phyloP scores from a whole-genome alignment of 2,113 vertebrate genomes.

The Cromileptes altivelis region DNA sequence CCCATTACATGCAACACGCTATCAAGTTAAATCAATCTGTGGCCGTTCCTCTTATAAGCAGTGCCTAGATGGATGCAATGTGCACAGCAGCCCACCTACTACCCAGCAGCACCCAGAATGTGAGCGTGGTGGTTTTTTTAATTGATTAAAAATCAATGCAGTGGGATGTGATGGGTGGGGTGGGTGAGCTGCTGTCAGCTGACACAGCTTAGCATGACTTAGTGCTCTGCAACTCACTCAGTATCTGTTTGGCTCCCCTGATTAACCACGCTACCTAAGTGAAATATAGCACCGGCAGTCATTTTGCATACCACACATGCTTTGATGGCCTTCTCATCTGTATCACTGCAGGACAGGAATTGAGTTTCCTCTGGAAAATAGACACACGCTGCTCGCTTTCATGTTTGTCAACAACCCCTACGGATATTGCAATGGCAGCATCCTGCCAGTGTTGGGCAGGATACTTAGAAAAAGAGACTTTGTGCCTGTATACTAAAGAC shows the following conservation, averaged over 20 bases:
- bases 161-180: constrained; percentile 3
- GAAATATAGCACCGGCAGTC: constrained; percentile 27
- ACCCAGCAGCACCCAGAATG: neutral
- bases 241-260: constrained; percentile 8
- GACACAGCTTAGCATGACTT: constrained; percentile 9
- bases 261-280: constrained; percentile 43
- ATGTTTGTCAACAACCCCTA: constrained; percentile 71
- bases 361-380: constrained; percentile 66
- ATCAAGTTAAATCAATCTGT: constrained; percentile 41
- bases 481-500: constrained; percentile 15
- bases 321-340: constrained; percentile 64
- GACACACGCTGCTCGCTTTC: constrained; percentile 59
- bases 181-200: neutral
- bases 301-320: constrained; percentile 60
- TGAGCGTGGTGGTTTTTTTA: constrained; percentile 1
- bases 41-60: constrained; percentile 34
- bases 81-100: constrained; percentile 4
- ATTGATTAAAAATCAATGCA: constrained; percentile 20
- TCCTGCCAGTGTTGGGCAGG: constrained; percentile 12
- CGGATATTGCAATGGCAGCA: constrained; percentile 25
- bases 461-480: constrained; percentile 20
- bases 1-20: constrained; percentile 26
- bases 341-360: constrained; percentile 67
- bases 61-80: constrained; percentile 2
- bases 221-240: neutral